phyloP scores from a whole-genome alignment of 37 sponge, comb jelly and placozoan species.

The Crambe crambe region DNA sequence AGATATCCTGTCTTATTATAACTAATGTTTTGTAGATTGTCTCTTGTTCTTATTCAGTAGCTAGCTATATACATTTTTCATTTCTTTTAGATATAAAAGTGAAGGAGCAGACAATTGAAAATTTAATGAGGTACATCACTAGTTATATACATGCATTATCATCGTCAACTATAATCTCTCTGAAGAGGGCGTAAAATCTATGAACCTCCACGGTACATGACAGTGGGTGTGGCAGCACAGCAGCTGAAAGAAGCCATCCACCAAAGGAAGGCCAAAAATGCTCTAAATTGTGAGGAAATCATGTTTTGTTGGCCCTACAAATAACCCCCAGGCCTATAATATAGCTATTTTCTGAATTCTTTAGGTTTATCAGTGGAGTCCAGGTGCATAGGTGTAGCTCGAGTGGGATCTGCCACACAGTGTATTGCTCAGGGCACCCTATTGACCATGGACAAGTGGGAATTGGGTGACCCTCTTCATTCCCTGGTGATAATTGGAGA shows the following conservation, averaged over 20 bases:
- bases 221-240: conserved; percentile 68
- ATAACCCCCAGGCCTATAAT: not conserved
- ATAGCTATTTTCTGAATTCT: not conserved
- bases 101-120: conserved; percentile 88
- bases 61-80: not conserved
- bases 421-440: conserved; percentile 56
- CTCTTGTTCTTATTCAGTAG: not conserved
- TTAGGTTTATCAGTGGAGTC: conserved; percentile 45
- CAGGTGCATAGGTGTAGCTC: conserved; percentile 85
- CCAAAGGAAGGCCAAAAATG: conserved; percentile 19
- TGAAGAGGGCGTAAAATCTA: conserved; percentile 80
- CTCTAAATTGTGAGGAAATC: conserved; percentile 23
- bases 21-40: not conserved
- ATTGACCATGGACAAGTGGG: conserved; percentile 42
- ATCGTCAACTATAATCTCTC: not conserved
- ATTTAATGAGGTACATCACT: conserved; percentile 87
- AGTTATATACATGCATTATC: no score
- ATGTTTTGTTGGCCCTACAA: not conserved
- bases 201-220: conserved; percentile 93
- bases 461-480: conserved; percentile 91
- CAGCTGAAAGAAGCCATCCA: conserved; percentile 76
- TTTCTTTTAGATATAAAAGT: conserved; percentile 82
- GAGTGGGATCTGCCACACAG: conserved; percentile 85
- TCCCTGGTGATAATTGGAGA: conserved; percentile 84
- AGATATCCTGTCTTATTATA: no score